Conservation (phyloP, 2,113 vertebrate genomes). For the Chroicocephalus ridibundus region DNA sequence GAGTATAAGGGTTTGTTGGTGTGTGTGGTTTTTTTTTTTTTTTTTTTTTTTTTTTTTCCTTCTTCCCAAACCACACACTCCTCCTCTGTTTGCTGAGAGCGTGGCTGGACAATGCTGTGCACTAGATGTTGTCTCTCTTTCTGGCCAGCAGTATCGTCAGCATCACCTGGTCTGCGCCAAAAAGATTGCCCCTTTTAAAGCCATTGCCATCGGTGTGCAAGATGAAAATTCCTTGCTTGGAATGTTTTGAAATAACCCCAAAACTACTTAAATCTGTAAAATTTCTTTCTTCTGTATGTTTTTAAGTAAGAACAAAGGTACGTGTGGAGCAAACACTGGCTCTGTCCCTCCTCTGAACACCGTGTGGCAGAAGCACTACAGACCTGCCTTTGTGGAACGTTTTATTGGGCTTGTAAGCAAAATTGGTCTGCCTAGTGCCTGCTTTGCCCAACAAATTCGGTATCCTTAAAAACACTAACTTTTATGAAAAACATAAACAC, state of each 20-base stretch:
- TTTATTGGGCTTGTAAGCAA: not conserved
- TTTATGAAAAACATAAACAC: not conserved
- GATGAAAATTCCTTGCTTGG: not conserved
- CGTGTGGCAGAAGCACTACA: conserved; percentile 45
- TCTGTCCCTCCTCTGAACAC: conserved; percentile 19
- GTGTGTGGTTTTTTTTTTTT: too few relatives aligned
- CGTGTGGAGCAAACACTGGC: not conserved
- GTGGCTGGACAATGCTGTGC: rapidly evolving
- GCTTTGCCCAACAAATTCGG: not conserved
- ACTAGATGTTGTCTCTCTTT: not conserved
- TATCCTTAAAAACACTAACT: not conserved
- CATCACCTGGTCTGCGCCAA: not conserved
- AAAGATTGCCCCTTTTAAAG: not conserved
- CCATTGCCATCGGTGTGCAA: not conserved
- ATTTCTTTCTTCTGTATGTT: not conserved
- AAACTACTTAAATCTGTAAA: not conserved
- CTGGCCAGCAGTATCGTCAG: not conserved
- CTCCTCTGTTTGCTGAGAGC: not conserved
- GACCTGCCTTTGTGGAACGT: not conserved
- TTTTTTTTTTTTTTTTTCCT: not conserved
- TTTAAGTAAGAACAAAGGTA: not conserved
- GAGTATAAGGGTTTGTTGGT: not conserved
- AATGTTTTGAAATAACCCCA: not conserved
- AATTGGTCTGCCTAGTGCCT: not conserved
- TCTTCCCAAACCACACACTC: not conserved